Evolutionary conservation across 2,113 vertebrate species (phyloP).

Genomic region (Apaloderma vittatum): DNA sequence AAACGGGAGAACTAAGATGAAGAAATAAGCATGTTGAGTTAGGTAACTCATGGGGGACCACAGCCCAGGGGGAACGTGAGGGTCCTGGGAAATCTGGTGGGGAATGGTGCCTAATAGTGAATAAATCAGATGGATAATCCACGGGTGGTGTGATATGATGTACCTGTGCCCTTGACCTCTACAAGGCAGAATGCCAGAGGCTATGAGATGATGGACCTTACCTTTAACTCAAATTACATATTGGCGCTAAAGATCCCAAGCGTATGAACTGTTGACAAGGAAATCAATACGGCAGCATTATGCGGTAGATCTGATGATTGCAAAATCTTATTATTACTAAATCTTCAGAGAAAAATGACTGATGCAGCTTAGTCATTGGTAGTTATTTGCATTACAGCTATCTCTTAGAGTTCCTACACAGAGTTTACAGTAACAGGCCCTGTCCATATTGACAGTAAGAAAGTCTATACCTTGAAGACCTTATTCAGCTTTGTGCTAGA

Average conservation of each 20-base stretch:
- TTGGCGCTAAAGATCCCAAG: neutral
- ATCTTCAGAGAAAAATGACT: neutral
- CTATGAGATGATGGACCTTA: neutral
- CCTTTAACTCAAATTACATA: neutral
- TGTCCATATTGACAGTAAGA: neutral
- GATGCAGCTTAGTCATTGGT: neutral
- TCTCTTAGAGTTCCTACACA: neutral
- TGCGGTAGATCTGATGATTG: neutral
- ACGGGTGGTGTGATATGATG: neutral
- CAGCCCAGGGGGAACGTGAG: neutral
- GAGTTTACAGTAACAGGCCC: neutral
- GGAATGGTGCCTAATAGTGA: neutral
- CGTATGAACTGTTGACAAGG: accelerated
- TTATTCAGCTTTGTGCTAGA: neutral
- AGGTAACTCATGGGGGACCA: neutral
- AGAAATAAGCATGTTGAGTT: neutral
- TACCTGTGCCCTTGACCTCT: neutral
- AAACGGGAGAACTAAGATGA: neutral
- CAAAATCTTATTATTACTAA: neutral
- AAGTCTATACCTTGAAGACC: neutral
- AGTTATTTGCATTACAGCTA: neutral
- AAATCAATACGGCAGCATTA: neutral
- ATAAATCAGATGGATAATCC: neutral
- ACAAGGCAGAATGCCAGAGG: neutral
- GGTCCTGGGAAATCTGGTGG: neutral